Percentiles rank a stretch among this genome's conserved stretches.
Conservation (phyloP, 1,140 invertebrate species). For the Luehdorfia chinensis region DNA sequence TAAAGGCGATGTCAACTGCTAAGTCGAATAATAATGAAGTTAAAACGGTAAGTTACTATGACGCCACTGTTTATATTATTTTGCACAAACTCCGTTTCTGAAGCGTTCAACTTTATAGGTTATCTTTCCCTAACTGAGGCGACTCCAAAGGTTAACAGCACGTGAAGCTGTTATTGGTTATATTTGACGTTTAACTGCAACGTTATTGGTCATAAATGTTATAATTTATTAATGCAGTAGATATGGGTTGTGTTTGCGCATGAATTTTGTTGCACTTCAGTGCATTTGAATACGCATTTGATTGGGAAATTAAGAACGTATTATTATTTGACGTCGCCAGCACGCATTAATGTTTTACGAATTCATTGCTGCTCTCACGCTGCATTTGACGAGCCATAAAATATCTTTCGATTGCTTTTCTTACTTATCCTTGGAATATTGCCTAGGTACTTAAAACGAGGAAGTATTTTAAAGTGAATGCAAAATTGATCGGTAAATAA, state of each 20-base stretch:
- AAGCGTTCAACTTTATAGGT: slow-evolving; percentile 37
- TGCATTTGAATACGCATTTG: slow-evolving; percentile 1
- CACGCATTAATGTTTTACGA: no score
- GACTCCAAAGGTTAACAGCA: slow-evolving; percentile 11
- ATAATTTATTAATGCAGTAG: no score
- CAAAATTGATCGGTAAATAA: no score
- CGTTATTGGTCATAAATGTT: slow-evolving; percentile 10
- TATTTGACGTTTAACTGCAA: slow-evolving; percentile 12
- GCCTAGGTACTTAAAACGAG: no score
- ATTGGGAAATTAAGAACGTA: slow-evolving; percentile 3
- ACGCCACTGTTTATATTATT: slow-evolving; percentile 23
- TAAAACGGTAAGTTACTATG: slow-evolving; percentile 57
- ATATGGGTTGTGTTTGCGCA: no score
- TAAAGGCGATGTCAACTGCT: slow-evolving; percentile 70
- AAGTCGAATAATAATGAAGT: slow-evolving; percentile 62
- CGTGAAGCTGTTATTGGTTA: slow-evolving; percentile 11
- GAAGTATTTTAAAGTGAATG: no score
- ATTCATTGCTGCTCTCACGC: no score
- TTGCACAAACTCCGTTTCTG: slow-evolving; percentile 18
- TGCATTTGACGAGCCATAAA: no score
- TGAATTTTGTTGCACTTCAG: slow-evolving; percentile 11
- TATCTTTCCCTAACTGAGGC: slow-evolving; percentile 27
- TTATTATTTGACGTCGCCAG: no score
- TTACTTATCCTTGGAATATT: no score
- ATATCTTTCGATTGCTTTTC: no score